Base-by-base conservation (phyloP, 2,113 vertebrate species). In the Pseudorhombus dupliciocellatus region DNA sequence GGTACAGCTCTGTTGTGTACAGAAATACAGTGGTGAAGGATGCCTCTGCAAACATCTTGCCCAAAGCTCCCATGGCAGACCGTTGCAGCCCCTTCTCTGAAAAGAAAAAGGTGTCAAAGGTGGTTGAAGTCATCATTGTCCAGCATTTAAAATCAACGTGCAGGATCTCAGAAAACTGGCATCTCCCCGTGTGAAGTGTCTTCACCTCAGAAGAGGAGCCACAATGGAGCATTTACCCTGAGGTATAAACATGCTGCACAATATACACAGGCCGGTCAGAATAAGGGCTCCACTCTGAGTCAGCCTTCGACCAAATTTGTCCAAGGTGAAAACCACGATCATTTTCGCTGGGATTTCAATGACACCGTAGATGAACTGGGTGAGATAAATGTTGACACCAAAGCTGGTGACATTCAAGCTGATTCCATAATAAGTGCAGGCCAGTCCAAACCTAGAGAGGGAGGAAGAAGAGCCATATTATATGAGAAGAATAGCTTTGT, bases 361-460 rank as follows among this genome's bases (percentile, higher is more conserved):
- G 2, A 34, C 21, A 1, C 83, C 89, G 4, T 92, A 93, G 73
- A 92, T 78, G 61, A 93, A 91, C 80, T 93, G 90, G 15, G 90
- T 92, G 31, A 93, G 65, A 63, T 91, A 91, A 66, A 93, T 75
- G 62, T 86, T 89, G n/a, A 87, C 54, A 12, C 88, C 89, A 54
- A 93, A 92, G 16, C 84, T 87, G 11, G 22, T 20, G 2, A 91
- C 51, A 44, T 92, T 93, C 6, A 93, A 68, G 61, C 87, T 86
- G 61, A 92, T 93, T 34, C 88, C 90, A 1, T 92, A 93, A 60
- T 92, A 93, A 0, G 84, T 78, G 25, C 69, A 84, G 24, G 81
- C 78, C 53, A 87, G 61, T 18, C 59, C 81, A 66, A 84, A 86
- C 89, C 89, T 90, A 24, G 0, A 1, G 52, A 58, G 2, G 72